Evolutionary conservation across 2,113 vertebrate genomes (phyloP), one percentile per base, ranked within the genome.

Genomic region (Stigmatopora nigra): DNA sequence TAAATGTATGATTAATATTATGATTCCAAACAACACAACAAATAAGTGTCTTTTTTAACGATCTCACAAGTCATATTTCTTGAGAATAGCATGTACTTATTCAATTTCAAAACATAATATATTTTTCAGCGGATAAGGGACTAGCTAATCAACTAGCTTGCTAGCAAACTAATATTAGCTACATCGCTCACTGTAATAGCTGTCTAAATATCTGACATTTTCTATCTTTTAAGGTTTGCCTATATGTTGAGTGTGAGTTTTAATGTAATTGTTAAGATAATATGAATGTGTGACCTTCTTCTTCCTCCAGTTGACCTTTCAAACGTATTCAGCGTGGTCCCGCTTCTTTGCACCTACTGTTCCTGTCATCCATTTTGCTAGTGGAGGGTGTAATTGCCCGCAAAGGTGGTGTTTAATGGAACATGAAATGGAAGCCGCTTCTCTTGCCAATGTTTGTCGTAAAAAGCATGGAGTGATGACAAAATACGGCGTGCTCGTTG

Each of bases 351-450:
- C 58, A 22, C 61, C 70, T 78, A 55, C 70, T 63, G 65, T 71
- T 67, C 63, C 65, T 61, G 62, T 64, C 64, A 66, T 75, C 68
- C 55, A 61, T 72, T 73, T 77, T 69, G 70, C 73, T 79, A 78
- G 63, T 70, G 64, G 65, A 68, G 2, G 11, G 7, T 62, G 75
- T 76, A 72, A 78, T 70, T 64, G 72, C 61, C 58, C 64, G 38
- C 12, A 66, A 44, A 61, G 57, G 38, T 31, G 48, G 64, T 73
- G 65, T 71, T 65, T 73, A 82, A 76, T 82, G 80, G 71, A 72
- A 79, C 80, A 78, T 79, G 78, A 82, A 81, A 81, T 82, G 31
- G 75, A 76, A 78, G 65, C 47, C 58, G 55, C 69, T 41, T 41
- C 70, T 80, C 64, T 65, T 57, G 46, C 67, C 64, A 67, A 66